Evolutionary conservation across 2,113 vertebrate genomes (phyloP), one percentile per base, ranked within the genome.

Genomic region (Romanogobio albipinnatus): DNA sequence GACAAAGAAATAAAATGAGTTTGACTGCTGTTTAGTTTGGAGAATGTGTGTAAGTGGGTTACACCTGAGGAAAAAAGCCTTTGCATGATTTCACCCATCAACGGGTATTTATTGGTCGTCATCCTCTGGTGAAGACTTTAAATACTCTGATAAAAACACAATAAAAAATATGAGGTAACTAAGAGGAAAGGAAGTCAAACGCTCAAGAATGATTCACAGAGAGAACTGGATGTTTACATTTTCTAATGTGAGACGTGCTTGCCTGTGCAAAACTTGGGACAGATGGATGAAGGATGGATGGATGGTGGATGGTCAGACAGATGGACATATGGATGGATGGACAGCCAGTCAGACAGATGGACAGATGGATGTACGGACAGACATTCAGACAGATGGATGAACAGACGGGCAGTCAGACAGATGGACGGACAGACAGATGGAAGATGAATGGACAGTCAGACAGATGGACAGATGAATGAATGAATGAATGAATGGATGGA

Each of bases 1-100:
- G 51, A 84, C 71, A 85, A 74, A 77, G 39, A 85, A 77, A 62
- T 77, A 85, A 76, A 64, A 86, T 61, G 8, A 86, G 51, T 77
- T 66, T 47, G 62, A 86, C 36, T 82, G 80, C 33, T 36, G 24
- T 61, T 56, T 77, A 66, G 71, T 47, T 77, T 29, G 5, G 13
- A 4, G 0, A 43, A 36, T 33, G 64, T 84, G 29, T 68, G 66
- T 71, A 49, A 45, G 13, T 68, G 75, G 77, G 61, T n/a, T 49
- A 9, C 53, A 80, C 51, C 3, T 17, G 14, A 61, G 56, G 56
- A 79, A 76, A 36, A n/a, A 4, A 13, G 1, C 2, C n/a, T 26
- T 14, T 0, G 11, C 43, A 74, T 61, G 59, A 61, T 61, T 61
- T 61, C 22, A 61, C 10, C 9, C n/a, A 14, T 24, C 22, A 45